Base-by-base conservation (phyloP, 2,113 vertebrate genomes). In the Mystacornis crossleyi region DNA sequence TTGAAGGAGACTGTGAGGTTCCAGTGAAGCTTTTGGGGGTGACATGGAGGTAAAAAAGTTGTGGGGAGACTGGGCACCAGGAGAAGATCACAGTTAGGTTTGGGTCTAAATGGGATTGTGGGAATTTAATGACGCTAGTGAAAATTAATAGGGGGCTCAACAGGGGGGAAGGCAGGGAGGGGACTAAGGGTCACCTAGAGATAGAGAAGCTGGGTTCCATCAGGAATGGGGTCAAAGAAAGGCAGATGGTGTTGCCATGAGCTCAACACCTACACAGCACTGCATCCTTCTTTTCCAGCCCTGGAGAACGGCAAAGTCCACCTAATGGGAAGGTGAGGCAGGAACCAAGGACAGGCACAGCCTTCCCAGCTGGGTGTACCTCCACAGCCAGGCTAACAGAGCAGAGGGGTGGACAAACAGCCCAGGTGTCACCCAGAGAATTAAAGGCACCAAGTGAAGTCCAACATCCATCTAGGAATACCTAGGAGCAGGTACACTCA, bases 401-500 rank as follows among this genome's bases (percentile, higher is more conserved):
- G 14, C 51, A 19, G 3, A 4, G 55, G 7, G 14, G 12, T 17
- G 4, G 7, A 70, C 14, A 47, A 54, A 31, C 18, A 66, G 14
- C 12, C 9, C 18, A 16, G 10, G 14, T 21, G 4, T 28, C 31
- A 57, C 26, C 8, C 8, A 25, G 6, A 14, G 61, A 69, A 77
- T 61, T 5, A 26, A 61, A 43, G 5, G 2, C 33, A 71, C 26
- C 5, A 34, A 33, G 3, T 7, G 8, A 45, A 55, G 12, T 33
- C 43, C 23, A 43, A 6, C 8, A 40, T 31, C 45, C 53, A 0
- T 12, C 7, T 48, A 6, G 23, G 33, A 57, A 40, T 66, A 9
- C 18, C 19, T 23, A 8, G 2, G 8, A 82, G 6, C 14, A 55
- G 21, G 5, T 3, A 0, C 3, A 18, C 14, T 24, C 43, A 12